Base-by-base conservation (phyloP, 2,888 invertebrate species). In the Drosophila siamana region DNA sequence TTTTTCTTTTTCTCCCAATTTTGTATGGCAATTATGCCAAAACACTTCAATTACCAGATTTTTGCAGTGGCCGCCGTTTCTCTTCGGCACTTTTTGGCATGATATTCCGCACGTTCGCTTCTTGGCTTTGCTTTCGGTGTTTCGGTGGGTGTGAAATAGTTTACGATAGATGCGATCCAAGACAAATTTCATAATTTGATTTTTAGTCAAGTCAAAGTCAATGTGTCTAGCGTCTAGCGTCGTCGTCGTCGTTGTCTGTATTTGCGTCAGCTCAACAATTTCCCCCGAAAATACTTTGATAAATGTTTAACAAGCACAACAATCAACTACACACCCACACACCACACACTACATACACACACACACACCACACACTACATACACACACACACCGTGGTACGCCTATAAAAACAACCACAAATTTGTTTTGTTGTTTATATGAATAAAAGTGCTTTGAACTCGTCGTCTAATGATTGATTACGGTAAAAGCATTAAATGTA, bases 21-120 rank as follows among this genome's bases (percentile, higher is more conserved):
- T 72, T 47, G 50, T 72, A 73, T 70, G 70, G 65, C 84, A 86
- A 80, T 79, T 75, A 78, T 84, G 81, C 79, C 80, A 74, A 84
- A 80, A 77, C 71, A 87, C 74, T 86, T 89, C 78, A 80, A 75
- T 74, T 72, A 60, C 11, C 60, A 28, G n/a, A 76, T 66, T 70
- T 74, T 68, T 71, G 65, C 68, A 63, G 43, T 38, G 36, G 36
- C 36, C 52, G 36, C 36, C 52, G 50, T 59, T 55, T 70, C 26
- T 43, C n/a, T 38, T 38, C 6, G 68, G 67, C 59, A 82, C 48
- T 69, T 59, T 75, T 76, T 57, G 55, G 54, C 74, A 64, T 86
- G 73, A 61, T 40, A 62, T 65, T 68, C 52, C 48, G 78, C 79
- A 78, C 88, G 82, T 86, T 78, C 69, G 69, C 63, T 38, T 2